Evolutionary conservation across 2,113 vertebrate genomes (phyloP), one percentile per base, ranked within the genome.

Genomic region (Stictonetta naevosa): DNA sequence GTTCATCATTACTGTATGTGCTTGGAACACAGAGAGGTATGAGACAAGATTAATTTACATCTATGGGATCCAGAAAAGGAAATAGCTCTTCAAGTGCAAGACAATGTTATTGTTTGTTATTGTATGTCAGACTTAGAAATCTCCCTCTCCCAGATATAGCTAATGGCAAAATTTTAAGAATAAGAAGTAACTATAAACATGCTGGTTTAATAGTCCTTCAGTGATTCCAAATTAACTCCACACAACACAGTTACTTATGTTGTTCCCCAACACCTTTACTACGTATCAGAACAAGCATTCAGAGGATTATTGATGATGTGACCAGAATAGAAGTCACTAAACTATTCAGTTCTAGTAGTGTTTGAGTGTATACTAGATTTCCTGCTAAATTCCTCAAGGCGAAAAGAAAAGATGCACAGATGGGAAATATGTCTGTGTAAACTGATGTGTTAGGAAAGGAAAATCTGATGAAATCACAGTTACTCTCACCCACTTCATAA

Each of bases 261-360:
- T 90, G 94, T 86, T 94, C 76, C 71, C 56, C 93, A 96, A 95
- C 5, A 59, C 64, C 88, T 92, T 91, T 87, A 90, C 74, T 87
- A 73, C 40, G 44, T 69, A 87, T 94, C 95, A 60, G 67, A 94
- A 83, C 40, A 88, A 88, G 79, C 38, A 89, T 62, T 82, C 60
- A 84, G 67, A 96, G 46, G 64, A 95, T 91, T 95, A 94, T 95
- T 95, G 94, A 64, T 91, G 44, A 89, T n/a, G 48, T 87, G 87
- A 92, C 36, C 67, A 91, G 91, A 96, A 93, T 77, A 82, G 71
- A 96, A 95, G 95, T 82, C 79, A 95, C 66, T 90, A 34, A 84
- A 58, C 66, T 58, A 13, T 73, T 92, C 38, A 63, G 44, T 64
- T 87, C 52, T 59, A 68, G 66, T 33, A 11, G 44, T 64, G 44